phyloP scores from a whole-genome alignment of 2,888 invertebrate species.

The Dromius quadrimaculatus region DNA sequence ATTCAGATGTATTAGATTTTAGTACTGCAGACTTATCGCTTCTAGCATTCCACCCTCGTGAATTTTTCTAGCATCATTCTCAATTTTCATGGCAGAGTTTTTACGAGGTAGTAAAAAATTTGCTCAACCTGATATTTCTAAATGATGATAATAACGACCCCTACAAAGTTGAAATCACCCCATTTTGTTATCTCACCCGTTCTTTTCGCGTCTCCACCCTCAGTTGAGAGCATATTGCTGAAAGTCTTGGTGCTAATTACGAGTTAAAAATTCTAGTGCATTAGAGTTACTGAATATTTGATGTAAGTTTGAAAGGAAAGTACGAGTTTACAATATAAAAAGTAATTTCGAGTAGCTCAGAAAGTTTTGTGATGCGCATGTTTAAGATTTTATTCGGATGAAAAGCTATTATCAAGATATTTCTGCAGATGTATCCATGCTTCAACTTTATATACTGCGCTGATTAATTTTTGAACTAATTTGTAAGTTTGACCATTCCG shows the following conservation, averaged over 20 bases:
- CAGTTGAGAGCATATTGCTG: constrained; percentile 6
- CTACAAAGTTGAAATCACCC: constrained; percentile 28
- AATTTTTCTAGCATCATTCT: constrained; percentile 10
- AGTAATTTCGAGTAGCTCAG: too few species aligned
- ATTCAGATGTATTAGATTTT: too few species aligned
- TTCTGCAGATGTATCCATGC: too few species aligned
- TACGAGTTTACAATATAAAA: not conserved
- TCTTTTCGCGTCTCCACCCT: constrained; percentile 12
- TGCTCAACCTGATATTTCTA: constrained; percentile 40
- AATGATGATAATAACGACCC: constrained; percentile 38
- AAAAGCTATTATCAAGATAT: too few species aligned
- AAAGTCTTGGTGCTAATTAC: not conserved
- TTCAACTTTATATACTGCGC: too few species aligned
- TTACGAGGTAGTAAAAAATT: constrained; percentile 27
- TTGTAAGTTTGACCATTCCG: too few species aligned
- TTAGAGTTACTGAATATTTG: constrained; percentile 3
- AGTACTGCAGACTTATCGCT: too few species aligned
- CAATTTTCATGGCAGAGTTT: constrained; percentile 10
- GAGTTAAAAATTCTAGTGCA: constrained; percentile 6
- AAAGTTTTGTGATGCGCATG: too few species aligned
- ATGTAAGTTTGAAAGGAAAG: not conserved
- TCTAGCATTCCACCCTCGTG: constrained; percentile 3
- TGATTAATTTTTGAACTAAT: too few species aligned
- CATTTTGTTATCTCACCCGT: constrained; percentile 27
- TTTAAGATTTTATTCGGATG: too few species aligned